Evolutionary conservation across 2,113 vertebrate species (phyloP).

Genomic region (Antidorcas marsupialis): DNA sequence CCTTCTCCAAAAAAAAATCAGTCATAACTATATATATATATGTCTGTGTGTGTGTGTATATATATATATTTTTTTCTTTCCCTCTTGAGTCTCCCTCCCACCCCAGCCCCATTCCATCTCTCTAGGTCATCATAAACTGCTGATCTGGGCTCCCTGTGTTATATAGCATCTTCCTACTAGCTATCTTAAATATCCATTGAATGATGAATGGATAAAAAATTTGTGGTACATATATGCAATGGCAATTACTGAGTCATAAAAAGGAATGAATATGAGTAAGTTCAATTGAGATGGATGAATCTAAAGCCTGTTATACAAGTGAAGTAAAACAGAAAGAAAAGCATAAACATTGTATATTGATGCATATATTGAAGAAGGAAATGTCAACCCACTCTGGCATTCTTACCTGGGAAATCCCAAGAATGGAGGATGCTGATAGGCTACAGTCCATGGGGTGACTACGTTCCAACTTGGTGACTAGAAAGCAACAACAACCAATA

Average conservation of each 20-base stretch:
- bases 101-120: neutral
- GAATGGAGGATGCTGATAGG: too few relatives aligned
- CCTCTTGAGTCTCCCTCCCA: neutral
- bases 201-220: neutral
- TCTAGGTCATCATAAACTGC: neutral
- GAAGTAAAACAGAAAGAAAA: neutral
- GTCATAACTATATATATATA: neutral
- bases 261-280: neutral
- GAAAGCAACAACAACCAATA: neutral
- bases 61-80: neutral
- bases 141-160: neutral
- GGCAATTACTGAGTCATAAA: neutral
- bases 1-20: too few relatives aligned
- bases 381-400: neutral
- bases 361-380: neutral
- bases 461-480: neutral
- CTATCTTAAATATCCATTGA: neutral
- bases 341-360: neutral
- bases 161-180: neutral
- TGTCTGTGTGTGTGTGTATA: neutral
- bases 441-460: too few relatives aligned
- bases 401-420: too few relatives aligned
- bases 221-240: neutral
- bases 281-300: neutral
- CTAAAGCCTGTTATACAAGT: neutral